Percentiles rank a stretch among this genome's conserved stretches.
Conservation (phyloP, 2,113 vertebrate genomes). For the Leptodactylus fuscus region DNA sequence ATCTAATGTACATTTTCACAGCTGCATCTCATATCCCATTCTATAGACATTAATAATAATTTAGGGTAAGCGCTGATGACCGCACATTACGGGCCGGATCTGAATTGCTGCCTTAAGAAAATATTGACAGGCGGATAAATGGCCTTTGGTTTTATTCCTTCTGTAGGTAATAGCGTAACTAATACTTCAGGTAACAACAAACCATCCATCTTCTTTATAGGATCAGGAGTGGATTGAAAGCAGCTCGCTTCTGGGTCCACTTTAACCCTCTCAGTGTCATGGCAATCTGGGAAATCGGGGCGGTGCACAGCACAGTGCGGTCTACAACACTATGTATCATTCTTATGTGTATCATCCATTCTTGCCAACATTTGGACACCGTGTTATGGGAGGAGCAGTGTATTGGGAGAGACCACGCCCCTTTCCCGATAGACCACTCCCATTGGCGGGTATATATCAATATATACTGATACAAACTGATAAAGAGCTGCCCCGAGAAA, state of each 20-base stretch:
- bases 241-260: neutral
- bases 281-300: neutral
- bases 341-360: no score
- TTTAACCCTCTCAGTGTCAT: conserved; percentile 4
- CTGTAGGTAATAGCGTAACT: conserved; percentile 50
- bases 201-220: conserved; percentile 29
- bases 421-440: no score
- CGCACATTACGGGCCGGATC: conserved; percentile 1
- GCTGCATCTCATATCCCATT: neutral
- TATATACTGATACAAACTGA: neutral
- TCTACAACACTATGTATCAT: neutral
- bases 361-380: no score
- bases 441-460: no score
- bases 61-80: neutral
- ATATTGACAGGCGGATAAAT: conserved; percentile 52
- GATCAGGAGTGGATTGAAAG: neutral
- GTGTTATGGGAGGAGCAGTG: no score
- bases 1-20: neutral
- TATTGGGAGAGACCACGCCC: no score
- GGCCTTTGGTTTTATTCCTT: conserved; percentile 37
- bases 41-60: conserved; percentile 9
- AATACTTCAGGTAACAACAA: conserved; percentile 29
- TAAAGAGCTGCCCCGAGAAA: neutral
- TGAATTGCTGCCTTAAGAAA: conserved; percentile 26
- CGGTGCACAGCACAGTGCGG: neutral